These are phyloP conservation scores for Osmoderma eremita DNA, from an alignment of 2,888 invertebrate species.

Conservation along the genomic window DNA sequence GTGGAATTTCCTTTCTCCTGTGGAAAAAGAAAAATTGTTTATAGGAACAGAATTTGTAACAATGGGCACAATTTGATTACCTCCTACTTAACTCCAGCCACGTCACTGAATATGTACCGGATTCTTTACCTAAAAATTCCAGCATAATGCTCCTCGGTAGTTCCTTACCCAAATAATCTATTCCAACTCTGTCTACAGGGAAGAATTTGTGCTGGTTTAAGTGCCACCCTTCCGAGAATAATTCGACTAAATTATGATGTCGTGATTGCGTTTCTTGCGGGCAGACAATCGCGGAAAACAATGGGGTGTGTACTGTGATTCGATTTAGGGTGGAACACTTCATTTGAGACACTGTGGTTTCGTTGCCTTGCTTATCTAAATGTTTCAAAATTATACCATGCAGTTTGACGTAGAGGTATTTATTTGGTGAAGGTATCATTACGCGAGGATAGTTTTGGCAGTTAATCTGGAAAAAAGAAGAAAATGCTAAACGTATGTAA, in stretches of 20 bases:
- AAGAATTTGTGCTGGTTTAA: constrained; percentile 59
- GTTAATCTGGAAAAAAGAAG: constrained; percentile 70
- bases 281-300: constrained; percentile 69
- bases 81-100: constrained; percentile 85
- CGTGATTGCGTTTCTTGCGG: constrained; percentile 67
- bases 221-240: constrained; percentile 87
- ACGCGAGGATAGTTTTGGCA: constrained; percentile 84
- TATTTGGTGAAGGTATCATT: constrained; percentile 79
- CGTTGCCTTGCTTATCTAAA: constrained; percentile 67
- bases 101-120: constrained; percentile 78
- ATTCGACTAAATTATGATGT: constrained; percentile 76
- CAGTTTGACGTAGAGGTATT: constrained; percentile 82
- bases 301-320: constrained; percentile 79
- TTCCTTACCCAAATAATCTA: constrained; percentile 71
- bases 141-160: constrained; percentile 77
- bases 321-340: constrained; percentile 81
- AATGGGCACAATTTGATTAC: constrained; percentile 61
- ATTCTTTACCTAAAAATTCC: constrained; percentile 81
- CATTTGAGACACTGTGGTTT: constrained; percentile 65
- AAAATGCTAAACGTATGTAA: background rate
- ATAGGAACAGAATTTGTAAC: background rate
- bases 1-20: constrained; percentile 67
- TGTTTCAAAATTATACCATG: constrained; percentile 69
- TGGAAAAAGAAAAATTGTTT: constrained; percentile 19
- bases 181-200: constrained; percentile 65